Evolutionary conservation across 2,797 vertebrate species (phyloP).

Genomic region (Salmo trutta): DNA sequence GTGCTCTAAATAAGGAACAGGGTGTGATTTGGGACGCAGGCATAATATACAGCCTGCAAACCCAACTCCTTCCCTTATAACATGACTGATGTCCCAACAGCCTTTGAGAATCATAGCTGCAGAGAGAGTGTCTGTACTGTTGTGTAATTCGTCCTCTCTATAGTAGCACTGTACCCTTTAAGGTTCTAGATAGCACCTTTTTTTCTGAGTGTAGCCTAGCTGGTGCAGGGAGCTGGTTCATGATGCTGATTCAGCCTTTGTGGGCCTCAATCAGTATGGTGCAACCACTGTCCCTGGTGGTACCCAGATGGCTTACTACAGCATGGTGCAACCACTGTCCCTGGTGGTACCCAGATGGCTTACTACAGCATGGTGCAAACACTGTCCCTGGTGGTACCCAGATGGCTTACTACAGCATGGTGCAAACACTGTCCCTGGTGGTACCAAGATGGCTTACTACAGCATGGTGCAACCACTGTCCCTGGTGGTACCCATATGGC

Average conservation of each 20-base stretch:
- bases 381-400: too few relatives aligned
- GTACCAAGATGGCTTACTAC: too few relatives aligned
- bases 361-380: too few relatives aligned
- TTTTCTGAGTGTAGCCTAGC: too few relatives aligned
- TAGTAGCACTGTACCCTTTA: constrained; percentile 13
- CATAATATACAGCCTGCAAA: not conserved
- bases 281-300: not conserved
- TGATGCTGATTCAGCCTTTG: not conserved
- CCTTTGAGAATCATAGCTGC: constrained; percentile 22
- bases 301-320: too few relatives aligned
- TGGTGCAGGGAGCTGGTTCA: not conserved
- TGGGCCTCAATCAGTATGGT: not conserved
- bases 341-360: too few relatives aligned
- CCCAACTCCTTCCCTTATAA: constrained; percentile 19
- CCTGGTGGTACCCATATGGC: too few relatives aligned
- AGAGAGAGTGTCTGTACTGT: constrained; percentile 14
- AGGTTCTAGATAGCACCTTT: too few relatives aligned
- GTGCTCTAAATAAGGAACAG: not conserved
- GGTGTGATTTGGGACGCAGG: not conserved
- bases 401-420: too few relatives aligned
- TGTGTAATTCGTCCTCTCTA: constrained; percentile 20
- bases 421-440: too few relatives aligned
- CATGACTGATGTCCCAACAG: constrained; percentile 37
- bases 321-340: too few relatives aligned
- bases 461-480: too few relatives aligned